Base-by-base conservation (phyloP, 1,140 invertebrate genomes). In the Bombus impatiens region DNA sequence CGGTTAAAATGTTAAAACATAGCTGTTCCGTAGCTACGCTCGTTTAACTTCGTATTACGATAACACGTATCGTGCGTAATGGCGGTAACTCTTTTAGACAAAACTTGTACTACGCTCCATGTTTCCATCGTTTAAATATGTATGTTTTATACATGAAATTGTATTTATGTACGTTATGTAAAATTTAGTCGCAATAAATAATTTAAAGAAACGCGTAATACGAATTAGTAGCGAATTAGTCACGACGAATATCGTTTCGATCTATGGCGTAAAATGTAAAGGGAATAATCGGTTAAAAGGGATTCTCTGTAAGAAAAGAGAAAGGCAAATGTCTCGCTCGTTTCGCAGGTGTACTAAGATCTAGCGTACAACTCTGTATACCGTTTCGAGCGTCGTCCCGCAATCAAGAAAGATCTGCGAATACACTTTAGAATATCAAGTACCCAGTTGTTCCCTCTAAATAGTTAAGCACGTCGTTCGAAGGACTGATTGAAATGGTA, bases 101-200 rank as follows among this genome's bases (percentile, higher is more conserved):
- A 13, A 42, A 12, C 25, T 77, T 77, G 10, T 28, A 77, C 22
- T 62, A 6, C 28, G 15, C 15, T 37, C 47, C 47, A 13, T 28
- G 70, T 72, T n/a, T n/a, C 40, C 32, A 4, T 44, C 25, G 28
- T n/a, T 42, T 25, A 18, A 44, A 6, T 4, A 32, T 70, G 42
- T 62, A n/a, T 10, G 12, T 44, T 71, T 22, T 37, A 18, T 47
- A 70, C 3, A 15, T 18, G 35, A 67, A 37, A 32, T n/a, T 71
- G 77, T 84, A 84, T 78, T 78, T 84, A 32, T 83, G 22, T 78
- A 84, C n/a, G 47, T 70, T 70, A 47, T 28, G n/a, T 28, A 35
- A 84, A 71, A 13, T 37, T 79, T 71, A 18, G 13, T 40, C 28
- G 47, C 47, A 84, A 84, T 84, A 84, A 84, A 84, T 22, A 40